Conservation (phyloP, 1,140 invertebrate species). For the Arctopsyche grandis region DNA sequence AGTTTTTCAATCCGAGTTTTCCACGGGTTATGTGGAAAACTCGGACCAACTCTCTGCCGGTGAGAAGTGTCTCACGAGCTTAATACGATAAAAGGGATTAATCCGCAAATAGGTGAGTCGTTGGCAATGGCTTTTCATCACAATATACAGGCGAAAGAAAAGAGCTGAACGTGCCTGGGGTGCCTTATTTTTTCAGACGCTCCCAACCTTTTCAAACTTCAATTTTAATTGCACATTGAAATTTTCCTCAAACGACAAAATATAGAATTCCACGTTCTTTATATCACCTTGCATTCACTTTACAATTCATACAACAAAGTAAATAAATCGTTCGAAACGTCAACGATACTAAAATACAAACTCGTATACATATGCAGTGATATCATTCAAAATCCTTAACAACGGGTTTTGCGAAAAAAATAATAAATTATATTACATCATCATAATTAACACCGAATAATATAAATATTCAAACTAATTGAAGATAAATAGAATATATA, state of each 20-base stretch:
- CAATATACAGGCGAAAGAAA: constrained; percentile 38
- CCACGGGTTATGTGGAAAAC: background rate
- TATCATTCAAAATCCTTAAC: no score
- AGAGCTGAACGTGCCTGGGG: constrained; percentile 33
- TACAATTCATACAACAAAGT: no score
- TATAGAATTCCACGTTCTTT: background rate
- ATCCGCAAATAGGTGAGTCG: constrained; percentile 44
- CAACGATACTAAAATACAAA: no score
- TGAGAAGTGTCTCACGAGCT: constrained; percentile 34
- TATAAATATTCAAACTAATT: no score
- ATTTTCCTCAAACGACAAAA: background rate
- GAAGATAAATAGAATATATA: no score
- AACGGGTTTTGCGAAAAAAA: no score
- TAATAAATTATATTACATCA: no score
- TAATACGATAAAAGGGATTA: constrained; percentile 44
- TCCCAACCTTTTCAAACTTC: constrained; percentile 8
- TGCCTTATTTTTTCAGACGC: constrained; percentile 36
- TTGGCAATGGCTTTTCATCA: constrained; percentile 44
- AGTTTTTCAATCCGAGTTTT: constrained; percentile 36
- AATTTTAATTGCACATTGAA: background rate
- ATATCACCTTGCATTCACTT: no score
- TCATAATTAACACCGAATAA: no score
- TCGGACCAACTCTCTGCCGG: background rate
- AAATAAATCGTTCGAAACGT: no score
- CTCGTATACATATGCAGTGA: no score